A percentile compares a stretch with the other conserved stretches of the same genome.
Evolutionary conservation across 2,888 invertebrate genomes (phyloP).

Genomic region (Timema podura): DNA sequence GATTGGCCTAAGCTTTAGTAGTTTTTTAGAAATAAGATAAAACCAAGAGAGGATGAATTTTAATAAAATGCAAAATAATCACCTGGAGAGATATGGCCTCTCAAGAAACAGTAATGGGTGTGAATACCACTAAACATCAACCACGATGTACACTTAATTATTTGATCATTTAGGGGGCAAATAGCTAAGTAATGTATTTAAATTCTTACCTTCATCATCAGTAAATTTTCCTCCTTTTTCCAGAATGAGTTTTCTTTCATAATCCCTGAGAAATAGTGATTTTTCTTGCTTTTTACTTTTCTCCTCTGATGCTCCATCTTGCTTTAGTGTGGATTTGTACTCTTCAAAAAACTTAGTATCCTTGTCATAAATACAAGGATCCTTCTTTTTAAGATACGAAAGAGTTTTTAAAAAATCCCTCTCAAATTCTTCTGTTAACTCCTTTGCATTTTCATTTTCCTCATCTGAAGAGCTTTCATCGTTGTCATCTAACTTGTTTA

Average conservation of each 20-base stretch:
- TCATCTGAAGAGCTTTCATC: conserved; percentile 54
- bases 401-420: conserved; percentile 84
- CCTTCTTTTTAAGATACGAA: conserved; percentile 78
- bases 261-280: conserved; percentile 68
- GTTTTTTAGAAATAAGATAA: too few species aligned
- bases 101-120: too few species aligned
- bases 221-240: conserved; percentile 56
- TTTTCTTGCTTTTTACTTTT: conserved; percentile 48
- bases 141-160: too few species aligned
- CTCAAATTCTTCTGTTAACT: conserved; percentile 66
- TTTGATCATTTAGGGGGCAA: too few species aligned
- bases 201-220: conserved; percentile 27
- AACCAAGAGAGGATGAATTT: too few species aligned
- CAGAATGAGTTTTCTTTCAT: conserved; percentile 69
- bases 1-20: too few species aligned
- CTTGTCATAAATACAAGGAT: conserved; percentile 84
- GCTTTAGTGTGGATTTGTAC: conserved; percentile 33
- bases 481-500: conserved; percentile 46
- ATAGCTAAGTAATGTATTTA: too few species aligned
- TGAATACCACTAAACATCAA: too few species aligned
- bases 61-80: too few species aligned
- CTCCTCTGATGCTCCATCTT: conserved; percentile 3
- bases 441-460: conserved; percentile 57
- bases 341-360: conserved; percentile 62
- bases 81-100: too few species aligned